phyloP scores from a whole-genome alignment of 2,113 vertebrate genomes.

The Oreochromis spilurus region DNA sequence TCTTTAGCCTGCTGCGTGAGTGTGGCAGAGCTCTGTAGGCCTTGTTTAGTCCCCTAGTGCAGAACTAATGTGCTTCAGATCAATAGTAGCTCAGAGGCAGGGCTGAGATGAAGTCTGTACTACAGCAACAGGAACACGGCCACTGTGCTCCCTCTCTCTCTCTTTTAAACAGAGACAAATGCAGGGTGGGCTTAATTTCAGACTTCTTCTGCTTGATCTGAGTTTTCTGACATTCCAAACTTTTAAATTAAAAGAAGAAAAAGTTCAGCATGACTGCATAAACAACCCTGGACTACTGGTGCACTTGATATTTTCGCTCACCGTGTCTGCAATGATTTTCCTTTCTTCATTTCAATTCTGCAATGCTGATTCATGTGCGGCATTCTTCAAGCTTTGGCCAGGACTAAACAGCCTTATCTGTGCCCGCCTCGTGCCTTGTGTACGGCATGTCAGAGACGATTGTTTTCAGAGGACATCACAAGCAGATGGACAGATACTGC shows the following conservation, averaged over 20 bases:
- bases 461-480: slow-evolving; percentile 62
- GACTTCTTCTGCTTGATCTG: not conserved
- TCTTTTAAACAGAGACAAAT: not conserved
- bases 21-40: slow-evolving; percentile 44
- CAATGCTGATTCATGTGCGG: not conserved
- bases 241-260: not conserved
- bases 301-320: not conserved
- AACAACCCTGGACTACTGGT: not conserved
- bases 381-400: slow-evolving; percentile 12
- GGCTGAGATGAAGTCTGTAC: slow-evolving; percentile 35
- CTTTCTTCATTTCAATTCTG: slow-evolving; percentile 14
- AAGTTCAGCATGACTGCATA: not conserved
- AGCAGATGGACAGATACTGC: slow-evolving; percentile 57
- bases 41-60: slow-evolving; percentile 56
- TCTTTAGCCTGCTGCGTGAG: slow-evolving; percentile 58
- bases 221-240: not conserved
- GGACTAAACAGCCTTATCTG: slow-evolving; percentile 58
- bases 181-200: not conserved
- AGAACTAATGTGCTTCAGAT: slow-evolving; percentile 64
- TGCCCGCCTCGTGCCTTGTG: not conserved
- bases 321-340: slow-evolving; percentile 5
- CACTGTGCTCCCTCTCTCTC: not conserved
- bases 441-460: slow-evolving; percentile 50
- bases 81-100: slow-evolving; percentile 58
- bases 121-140: slow-evolving; percentile 18